Conservation (phyloP, 2,113 vertebrate species). For the Pedionomus torquatus region DNA sequence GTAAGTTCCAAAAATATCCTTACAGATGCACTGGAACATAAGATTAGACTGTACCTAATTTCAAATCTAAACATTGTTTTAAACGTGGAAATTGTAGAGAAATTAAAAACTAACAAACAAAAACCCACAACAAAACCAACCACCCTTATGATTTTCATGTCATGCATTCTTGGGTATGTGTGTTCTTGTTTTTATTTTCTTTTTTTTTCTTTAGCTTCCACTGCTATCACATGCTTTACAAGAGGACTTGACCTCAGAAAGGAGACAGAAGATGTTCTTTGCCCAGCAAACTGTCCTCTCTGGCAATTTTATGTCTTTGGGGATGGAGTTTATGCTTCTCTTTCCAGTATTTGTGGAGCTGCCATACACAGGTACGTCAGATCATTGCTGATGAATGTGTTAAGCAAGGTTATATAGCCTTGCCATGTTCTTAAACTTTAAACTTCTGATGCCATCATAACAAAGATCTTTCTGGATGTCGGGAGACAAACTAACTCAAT, state of each 20-base stretch:
- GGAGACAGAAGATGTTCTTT: conserved; percentile 79
- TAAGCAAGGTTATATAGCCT: not conserved
- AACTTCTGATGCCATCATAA: not conserved
- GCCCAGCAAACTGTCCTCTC: conserved; percentile 83
- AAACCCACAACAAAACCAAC: not conserved
- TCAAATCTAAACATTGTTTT: not conserved
- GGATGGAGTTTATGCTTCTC: conserved; percentile 85
- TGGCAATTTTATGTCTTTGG: conserved; percentile 87
- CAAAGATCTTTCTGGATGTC: not conserved
- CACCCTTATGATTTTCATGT: not conserved
- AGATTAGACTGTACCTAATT: not conserved
- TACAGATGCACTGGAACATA: not conserved
- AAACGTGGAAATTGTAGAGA: not conserved
- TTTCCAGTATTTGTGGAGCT: conserved; percentile 92
- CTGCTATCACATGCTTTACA: conserved; percentile 82
- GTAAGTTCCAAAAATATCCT: not conserved
- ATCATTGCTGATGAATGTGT: not conserved
- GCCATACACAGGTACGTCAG: conserved; percentile 87
- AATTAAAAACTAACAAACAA: not conserved
- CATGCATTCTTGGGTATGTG: not conserved
- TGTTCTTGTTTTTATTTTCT: too few relatives aligned
- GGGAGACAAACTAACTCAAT: not conserved
- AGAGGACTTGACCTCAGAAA: conserved; percentile 84
- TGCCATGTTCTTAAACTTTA: not conserved
- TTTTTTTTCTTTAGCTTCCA: conserved; percentile 69